phyloP scores from a whole-genome alignment of 2,797 vertebrate species.

The Zalophus californianus region DNA sequence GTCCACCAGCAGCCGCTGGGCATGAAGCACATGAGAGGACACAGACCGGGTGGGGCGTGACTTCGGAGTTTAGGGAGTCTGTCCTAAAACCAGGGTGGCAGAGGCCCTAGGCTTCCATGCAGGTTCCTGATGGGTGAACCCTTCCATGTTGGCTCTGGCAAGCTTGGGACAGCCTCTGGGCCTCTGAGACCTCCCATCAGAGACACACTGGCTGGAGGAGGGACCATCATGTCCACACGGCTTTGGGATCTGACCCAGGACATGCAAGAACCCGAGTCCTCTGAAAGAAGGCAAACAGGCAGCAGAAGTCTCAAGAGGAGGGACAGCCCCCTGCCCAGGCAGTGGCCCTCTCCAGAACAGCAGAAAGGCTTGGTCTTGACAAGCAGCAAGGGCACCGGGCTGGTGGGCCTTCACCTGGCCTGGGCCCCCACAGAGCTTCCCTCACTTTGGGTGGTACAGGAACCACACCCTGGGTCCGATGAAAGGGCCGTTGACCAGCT shows the following conservation, averaged over 20 bases:
- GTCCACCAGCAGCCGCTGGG: background rate
- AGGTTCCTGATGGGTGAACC: background rate
- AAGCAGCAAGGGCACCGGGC: background rate
- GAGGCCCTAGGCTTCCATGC: background rate
- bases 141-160: background rate
- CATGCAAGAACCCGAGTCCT: background rate
- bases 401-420: background rate
- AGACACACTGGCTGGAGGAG: background rate
- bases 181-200: background rate
- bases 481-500: background rate
- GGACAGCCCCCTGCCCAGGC: background rate
- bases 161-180: background rate
- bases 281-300: background rate
- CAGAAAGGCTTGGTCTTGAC: background rate
- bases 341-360: too few species aligned
- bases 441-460: background rate
- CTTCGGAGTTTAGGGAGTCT: background rate
- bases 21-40: background rate
- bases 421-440: background rate
- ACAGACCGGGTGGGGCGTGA: background rate
- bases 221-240: rapidly evolving
- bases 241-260: background rate
- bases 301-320: background rate
- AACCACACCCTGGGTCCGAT: background rate
- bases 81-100: background rate